These are phyloP conservation scores for Glaucopsyche alexis DNA, from an alignment of 2,888 invertebrate species.

Conservation along the genomic window DNA sequence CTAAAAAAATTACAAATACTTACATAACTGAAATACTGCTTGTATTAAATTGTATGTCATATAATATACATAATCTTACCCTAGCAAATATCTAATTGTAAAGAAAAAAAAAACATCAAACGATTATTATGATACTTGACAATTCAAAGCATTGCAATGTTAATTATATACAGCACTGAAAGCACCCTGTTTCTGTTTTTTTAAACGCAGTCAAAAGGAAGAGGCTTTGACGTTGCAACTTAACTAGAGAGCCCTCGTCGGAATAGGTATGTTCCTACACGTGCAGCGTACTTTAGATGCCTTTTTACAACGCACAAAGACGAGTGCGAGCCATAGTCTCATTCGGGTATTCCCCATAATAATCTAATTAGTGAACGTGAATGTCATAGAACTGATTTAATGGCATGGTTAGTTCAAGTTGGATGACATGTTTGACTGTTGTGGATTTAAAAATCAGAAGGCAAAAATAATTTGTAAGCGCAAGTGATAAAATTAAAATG, in stretches of 20 bases:
- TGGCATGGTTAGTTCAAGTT: neutral
- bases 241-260: constrained; percentile 55
- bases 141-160: constrained; percentile 66
- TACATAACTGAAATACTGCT: too few relatives aligned
- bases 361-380: constrained; percentile 22
- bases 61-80: constrained; percentile 36
- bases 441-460: neutral
- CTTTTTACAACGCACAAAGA: constrained; percentile 41
- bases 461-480: neutral
- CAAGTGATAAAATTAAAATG: too few relatives aligned
- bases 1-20: too few relatives aligned
- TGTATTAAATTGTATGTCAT: constrained; percentile 2
- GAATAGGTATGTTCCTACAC: constrained; percentile 52
- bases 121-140: constrained; percentile 58
- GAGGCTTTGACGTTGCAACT: constrained; percentile 70
- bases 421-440: neutral
- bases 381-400: neutral
- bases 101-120: constrained; percentile 52
- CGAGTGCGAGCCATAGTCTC: constrained; percentile 27
- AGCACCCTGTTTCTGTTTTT: constrained; percentile 48
- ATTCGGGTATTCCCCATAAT: constrained; percentile 28
- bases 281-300: constrained; percentile 48
- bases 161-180: constrained; percentile 64
- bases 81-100: constrained; percentile 39
- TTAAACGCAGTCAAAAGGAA: constrained; percentile 72